phyloP scores from a whole-genome alignment of 1,140 invertebrate species.

The Zaprionus taronus region DNA sequence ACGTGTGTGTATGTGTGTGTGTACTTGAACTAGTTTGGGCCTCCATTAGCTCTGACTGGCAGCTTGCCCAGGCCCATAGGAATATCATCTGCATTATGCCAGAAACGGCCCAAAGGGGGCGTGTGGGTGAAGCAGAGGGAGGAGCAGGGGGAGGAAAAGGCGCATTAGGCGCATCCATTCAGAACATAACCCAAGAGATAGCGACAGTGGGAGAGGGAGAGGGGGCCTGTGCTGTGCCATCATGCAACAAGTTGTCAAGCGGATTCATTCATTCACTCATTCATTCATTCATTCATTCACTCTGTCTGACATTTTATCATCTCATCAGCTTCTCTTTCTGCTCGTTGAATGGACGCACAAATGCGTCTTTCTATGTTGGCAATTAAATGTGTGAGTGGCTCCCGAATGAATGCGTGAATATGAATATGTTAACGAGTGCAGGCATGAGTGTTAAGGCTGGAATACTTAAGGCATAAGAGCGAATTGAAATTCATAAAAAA shows the following conservation, averaged over 20 bases:
- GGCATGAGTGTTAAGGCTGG: neutral
- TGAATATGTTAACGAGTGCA: neutral
- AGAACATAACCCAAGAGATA: constrained; percentile 13
- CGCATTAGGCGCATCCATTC: constrained; percentile 33
- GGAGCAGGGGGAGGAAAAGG: neutral
- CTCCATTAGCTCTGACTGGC: constrained; percentile 62
- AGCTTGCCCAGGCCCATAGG: constrained; percentile 56
- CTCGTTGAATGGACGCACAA: neutral
- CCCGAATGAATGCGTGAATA: constrained; percentile 1
- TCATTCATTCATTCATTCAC: constrained; percentile 17
- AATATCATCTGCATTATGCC: constrained; percentile 35
- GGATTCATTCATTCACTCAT: constrained; percentile 5
- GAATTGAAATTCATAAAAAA: neutral
- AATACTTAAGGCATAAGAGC: neutral
- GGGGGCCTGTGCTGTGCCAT: neutral
- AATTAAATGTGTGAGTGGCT: constrained; percentile 14
- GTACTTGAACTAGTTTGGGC: constrained; percentile 74
- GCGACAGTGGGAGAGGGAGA: neutral
- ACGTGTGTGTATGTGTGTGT: constrained; percentile 36
- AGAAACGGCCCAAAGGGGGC: constrained; percentile 3
- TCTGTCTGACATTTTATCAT: neutral
- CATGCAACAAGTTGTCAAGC: constrained; percentile 47
- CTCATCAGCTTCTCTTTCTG: neutral
- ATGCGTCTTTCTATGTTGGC: neutral
- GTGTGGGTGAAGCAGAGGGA: neutral